Evolutionary conservation across 2,113 vertebrate genomes (phyloP).

Genomic region (Cottus gobio): DNA sequence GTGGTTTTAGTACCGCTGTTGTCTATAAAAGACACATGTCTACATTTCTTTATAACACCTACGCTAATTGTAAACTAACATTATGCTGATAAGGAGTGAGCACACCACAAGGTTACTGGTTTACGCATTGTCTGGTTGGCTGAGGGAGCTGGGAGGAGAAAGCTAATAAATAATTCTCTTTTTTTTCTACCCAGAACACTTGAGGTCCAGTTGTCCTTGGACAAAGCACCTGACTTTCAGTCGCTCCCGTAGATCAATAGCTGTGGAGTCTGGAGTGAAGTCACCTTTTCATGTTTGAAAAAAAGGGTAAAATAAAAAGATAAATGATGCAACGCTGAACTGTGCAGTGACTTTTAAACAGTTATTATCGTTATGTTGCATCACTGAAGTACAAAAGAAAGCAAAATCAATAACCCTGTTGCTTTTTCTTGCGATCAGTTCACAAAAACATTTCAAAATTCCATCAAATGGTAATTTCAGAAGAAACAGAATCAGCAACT

Average conservation of each 20-base stretch:
- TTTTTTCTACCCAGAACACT: background rate
- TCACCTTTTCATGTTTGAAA: background rate
- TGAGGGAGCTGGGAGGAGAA: slow-evolving; percentile 5
- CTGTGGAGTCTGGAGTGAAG: background rate
- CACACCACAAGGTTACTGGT: background rate
- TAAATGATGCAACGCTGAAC: background rate
- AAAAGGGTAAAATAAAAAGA: background rate
- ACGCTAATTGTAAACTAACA: background rate
- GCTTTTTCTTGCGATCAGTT: background rate
- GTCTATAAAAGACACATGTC: background rate
- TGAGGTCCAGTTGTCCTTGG: background rate
- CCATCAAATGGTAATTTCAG: too few relatives aligned
- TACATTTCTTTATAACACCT: background rate
- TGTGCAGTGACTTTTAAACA: background rate
- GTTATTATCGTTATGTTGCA: too few relatives aligned
- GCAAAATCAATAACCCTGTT: too few relatives aligned
- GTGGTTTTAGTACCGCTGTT: background rate
- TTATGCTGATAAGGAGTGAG: background rate
- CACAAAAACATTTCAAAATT: background rate
- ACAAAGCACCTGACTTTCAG: background rate
- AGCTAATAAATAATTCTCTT: background rate
- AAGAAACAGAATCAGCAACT: too few relatives aligned
- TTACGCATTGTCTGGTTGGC: background rate
- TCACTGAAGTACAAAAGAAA: background rate
- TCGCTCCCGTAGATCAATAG: background rate